These are phyloP conservation scores for Zhengitettix transpicula DNA, from an alignment of 2,888 invertebrate genomes.

Conservation along the genomic window DNA sequence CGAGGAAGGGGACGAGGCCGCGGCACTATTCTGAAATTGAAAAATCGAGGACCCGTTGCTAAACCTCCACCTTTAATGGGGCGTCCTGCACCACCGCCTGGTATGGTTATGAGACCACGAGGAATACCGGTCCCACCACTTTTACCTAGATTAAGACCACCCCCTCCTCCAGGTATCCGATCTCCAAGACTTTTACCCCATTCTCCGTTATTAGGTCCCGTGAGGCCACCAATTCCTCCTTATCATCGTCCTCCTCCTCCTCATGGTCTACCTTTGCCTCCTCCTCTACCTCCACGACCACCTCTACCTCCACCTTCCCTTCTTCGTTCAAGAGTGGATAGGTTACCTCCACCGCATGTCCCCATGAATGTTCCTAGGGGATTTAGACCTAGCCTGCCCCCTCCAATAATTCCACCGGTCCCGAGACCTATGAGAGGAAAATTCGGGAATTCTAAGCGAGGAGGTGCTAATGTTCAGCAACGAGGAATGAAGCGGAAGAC, in stretches of 20 bases:
- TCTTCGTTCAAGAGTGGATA: constrained; percentile 2
- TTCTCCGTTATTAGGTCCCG: constrained; percentile 11
- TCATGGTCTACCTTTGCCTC: constrained; percentile 8
- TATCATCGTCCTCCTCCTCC: constrained; percentile 16
- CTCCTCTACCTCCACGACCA: constrained; percentile 12
- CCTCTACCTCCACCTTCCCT: constrained; percentile 6
- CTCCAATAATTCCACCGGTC: constrained; percentile 6
- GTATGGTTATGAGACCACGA: constrained; percentile 3
- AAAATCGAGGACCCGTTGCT: not conserved
- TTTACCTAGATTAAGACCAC: constrained; percentile 14
- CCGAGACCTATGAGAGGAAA: not conserved
- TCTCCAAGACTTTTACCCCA: constrained; percentile 17
- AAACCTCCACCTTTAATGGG: constrained; percentile 7
- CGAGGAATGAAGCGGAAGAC: not conserved
- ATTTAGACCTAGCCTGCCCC: constrained; percentile 9
- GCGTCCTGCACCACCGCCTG: constrained; percentile 3
- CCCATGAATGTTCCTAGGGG: constrained; percentile 10
- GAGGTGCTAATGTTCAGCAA: not conserved
- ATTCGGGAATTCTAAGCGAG: not conserved
- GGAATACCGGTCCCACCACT: constrained; percentile 6
- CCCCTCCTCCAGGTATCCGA: constrained; percentile 14
- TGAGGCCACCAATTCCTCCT: constrained; percentile 13
- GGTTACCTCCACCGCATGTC: constrained; percentile 10
- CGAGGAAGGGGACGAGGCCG: constrained; percentile 1
- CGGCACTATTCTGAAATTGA: not conserved